Conservation (phyloP, 2,113 vertebrate genomes). For the Amphiprion percula region DNA sequence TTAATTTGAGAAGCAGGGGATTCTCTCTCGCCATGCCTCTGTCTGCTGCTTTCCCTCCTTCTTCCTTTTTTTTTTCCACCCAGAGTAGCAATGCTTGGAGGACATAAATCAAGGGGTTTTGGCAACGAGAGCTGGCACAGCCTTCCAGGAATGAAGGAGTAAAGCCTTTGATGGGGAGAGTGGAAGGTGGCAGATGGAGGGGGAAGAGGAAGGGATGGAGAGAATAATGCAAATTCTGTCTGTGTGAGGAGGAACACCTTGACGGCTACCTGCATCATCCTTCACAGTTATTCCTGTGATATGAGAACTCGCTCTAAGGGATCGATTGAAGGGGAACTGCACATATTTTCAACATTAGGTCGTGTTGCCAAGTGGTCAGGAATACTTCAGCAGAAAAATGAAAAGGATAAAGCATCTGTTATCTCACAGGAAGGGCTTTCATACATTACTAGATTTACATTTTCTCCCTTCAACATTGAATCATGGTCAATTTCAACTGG, state of each 20-base stretch:
- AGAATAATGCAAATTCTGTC: background rate
- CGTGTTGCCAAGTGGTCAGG: no score
- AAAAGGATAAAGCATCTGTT: no score
- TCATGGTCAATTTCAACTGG: no score
- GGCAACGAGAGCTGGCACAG: background rate
- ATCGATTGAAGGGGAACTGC: no score
- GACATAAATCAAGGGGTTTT: conserved; percentile 53
- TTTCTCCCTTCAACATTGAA: no score
- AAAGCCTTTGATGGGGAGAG: conserved; percentile 11
- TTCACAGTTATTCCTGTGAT: background rate
- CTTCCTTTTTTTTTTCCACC: background rate
- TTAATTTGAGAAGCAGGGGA: conserved; percentile 48
- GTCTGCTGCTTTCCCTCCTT: background rate
- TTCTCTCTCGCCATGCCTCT: conserved; percentile 30
- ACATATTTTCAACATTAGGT: no score
- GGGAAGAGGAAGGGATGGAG: background rate
- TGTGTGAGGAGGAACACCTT: background rate
- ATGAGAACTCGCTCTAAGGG: background rate
- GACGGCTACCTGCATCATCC: background rate
- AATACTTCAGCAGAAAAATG: no score
- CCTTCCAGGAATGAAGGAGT: conserved; percentile 40
- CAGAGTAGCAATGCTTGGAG: background rate
- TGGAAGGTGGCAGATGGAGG: conserved; percentile 13
- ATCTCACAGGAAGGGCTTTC: no score
- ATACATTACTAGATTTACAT: no score